Evolutionary conservation across 2,888 invertebrate species (phyloP).

Genomic region (Drosophila sordidapex): DNA sequence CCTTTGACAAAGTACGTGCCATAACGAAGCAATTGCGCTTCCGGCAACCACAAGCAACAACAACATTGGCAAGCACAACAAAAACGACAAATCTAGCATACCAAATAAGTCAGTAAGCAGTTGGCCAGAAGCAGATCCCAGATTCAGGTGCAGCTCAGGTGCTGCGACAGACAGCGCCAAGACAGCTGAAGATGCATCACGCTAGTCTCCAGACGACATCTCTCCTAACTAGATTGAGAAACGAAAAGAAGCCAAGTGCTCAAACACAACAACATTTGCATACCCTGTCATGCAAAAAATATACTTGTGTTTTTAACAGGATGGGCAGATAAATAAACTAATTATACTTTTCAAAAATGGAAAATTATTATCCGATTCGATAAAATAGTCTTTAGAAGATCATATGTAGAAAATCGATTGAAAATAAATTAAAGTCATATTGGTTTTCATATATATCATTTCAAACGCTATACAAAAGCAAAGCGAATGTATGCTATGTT

Average conservation of each 20-base stretch:
- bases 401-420: background rate
- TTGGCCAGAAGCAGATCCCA: slow-evolving; percentile 17
- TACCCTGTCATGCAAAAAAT: background rate
- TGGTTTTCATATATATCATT: background rate
- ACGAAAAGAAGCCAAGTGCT: background rate
- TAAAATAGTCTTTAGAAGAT: background rate
- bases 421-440: background rate
- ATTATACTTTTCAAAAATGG: background rate
- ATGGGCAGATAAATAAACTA: background rate
- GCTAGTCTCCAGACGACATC: slow-evolving; percentile 34
- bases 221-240: slow-evolving; percentile 26
- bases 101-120: slow-evolving; percentile 65
- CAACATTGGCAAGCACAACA: slow-evolving; percentile 18
- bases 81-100: slow-evolving; percentile 71
- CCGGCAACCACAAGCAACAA: slow-evolving; percentile 71
- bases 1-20: slow-evolving; percentile 83
- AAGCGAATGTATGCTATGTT: slow-evolving; percentile 3
- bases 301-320: background rate
- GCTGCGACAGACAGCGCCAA: slow-evolving; percentile 26
- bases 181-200: slow-evolving; percentile 35
- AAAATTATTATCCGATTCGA: background rate
- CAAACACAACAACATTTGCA: slow-evolving; percentile 1
- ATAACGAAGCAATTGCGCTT: slow-evolving; percentile 83
- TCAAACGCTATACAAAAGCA: background rate
- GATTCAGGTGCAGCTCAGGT: slow-evolving; percentile 21